phyloP scores from a whole-genome alignment of 2,797 vertebrate species.

The Pristis pectinata region DNA sequence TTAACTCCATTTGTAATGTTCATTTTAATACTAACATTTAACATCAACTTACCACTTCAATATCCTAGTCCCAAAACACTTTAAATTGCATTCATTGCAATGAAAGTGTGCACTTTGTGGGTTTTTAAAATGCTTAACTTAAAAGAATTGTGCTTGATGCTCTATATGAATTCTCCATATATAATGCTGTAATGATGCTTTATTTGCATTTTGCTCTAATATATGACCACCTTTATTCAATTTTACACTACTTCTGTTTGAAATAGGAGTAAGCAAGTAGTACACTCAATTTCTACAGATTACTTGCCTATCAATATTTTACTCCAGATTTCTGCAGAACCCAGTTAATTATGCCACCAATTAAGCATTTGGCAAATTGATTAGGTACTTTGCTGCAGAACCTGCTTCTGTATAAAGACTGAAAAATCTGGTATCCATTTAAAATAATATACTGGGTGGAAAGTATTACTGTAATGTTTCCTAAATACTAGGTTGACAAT shows the following conservation, averaged over 20 bases:
- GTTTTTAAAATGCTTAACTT: background rate
- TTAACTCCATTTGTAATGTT: too few relatives aligned
- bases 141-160: too few relatives aligned
- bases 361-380: background rate
- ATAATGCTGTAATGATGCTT: background rate
- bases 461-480: background rate
- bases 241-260: background rate
- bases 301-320: background rate
- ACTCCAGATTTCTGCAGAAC: background rate
- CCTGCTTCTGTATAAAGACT: background rate
- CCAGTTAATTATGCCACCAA: background rate
- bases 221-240: background rate
- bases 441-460: background rate
- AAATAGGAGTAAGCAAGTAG: background rate
- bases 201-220: background rate
- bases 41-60: background rate
- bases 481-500: background rate
- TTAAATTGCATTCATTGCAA: background rate
- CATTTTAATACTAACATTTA: too few relatives aligned
- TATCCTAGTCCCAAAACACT: background rate
- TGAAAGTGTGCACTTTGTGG: background rate
- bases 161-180: too few relatives aligned
- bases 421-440: background rate
- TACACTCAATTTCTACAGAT: too few relatives aligned
- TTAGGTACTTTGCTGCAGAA: background rate